Conservation (phyloP, 2,113 vertebrate genomes). For the Bagarius yarrelli region DNA sequence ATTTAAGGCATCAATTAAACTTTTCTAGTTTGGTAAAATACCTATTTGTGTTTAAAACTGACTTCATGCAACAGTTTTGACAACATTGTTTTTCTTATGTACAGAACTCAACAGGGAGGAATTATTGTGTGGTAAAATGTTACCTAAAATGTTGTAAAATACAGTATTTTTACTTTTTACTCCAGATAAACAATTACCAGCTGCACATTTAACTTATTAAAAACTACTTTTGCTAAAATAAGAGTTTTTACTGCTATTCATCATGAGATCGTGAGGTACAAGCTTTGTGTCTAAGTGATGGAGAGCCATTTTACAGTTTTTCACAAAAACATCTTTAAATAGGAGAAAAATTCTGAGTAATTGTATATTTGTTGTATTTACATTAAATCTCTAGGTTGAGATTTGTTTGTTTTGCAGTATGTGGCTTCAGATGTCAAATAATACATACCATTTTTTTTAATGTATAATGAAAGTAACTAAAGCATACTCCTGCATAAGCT, state of each 20-base stretch:
- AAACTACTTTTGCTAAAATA: not conserved
- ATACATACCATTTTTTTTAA: not conserved
- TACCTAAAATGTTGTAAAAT: not conserved
- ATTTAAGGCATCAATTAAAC: not conserved
- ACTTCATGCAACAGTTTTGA: not conserved
- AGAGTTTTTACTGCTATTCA: not conserved
- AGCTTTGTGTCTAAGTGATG: not conserved
- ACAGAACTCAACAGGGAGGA: not conserved
- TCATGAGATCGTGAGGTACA: not conserved
- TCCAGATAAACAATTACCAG: not conserved
- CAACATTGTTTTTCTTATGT: not conserved
- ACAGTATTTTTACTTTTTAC: constrained; percentile 15
- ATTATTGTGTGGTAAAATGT: not conserved
- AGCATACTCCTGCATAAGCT: not conserved
- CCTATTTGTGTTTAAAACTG: not conserved
- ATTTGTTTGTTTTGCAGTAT: not conserved
- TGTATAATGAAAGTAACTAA: no score
- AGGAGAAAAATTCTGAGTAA: not conserved
- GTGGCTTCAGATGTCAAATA: not conserved
- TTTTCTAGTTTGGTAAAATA: not conserved
- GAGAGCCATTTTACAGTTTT: not conserved
- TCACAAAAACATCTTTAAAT: not conserved
- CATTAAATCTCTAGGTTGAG: not conserved
- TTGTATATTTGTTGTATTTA: not conserved
- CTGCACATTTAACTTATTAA: not conserved